Evolutionary conservation across 2,888 invertebrate genomes (phyloP).

Genomic region (Coelopa pilipes): DNA sequence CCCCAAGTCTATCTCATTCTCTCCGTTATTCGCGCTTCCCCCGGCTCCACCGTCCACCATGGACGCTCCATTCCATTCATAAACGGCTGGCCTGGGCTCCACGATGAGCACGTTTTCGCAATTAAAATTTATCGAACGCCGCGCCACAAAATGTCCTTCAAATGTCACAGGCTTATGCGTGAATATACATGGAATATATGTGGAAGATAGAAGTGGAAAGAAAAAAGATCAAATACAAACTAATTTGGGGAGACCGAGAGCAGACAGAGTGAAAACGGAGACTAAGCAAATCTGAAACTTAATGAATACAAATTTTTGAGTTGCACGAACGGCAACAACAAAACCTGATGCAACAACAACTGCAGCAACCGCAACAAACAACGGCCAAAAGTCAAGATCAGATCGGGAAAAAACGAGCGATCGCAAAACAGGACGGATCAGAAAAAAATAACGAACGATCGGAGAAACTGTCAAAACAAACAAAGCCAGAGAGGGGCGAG

Average conservation of each 20-base stretch:
- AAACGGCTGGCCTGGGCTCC: too few species aligned
- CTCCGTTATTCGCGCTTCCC: too few species aligned
- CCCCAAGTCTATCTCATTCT: too few species aligned
- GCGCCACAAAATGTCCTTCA: conserved; percentile 24
- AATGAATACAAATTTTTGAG: conserved; percentile 34
- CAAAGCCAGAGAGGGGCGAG: background rate
- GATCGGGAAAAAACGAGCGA: background rate
- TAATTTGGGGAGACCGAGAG: background rate
- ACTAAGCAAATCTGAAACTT: conserved; percentile 19
- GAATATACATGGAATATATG: background rate
- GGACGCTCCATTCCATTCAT: too few species aligned
- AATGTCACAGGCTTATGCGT: background rate
- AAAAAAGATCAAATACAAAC: too few species aligned
- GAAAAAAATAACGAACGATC: background rate
- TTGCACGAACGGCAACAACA: conserved; percentile 13
- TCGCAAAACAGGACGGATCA: background rate
- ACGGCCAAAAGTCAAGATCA: conserved; percentile 2
- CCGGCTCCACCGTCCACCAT: too few species aligned
- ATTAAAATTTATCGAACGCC: conserved; percentile 55
- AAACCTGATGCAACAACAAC: background rate
- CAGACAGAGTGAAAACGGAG: background rate
- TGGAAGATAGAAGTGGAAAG: background rate
- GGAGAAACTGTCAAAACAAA: conserved; percentile 24
- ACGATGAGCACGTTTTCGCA: conserved; percentile 56
- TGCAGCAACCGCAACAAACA: conserved; percentile 9